Conservation (phyloP, 2,888 invertebrate genomes). For the Phymatocera aterrima region DNA sequence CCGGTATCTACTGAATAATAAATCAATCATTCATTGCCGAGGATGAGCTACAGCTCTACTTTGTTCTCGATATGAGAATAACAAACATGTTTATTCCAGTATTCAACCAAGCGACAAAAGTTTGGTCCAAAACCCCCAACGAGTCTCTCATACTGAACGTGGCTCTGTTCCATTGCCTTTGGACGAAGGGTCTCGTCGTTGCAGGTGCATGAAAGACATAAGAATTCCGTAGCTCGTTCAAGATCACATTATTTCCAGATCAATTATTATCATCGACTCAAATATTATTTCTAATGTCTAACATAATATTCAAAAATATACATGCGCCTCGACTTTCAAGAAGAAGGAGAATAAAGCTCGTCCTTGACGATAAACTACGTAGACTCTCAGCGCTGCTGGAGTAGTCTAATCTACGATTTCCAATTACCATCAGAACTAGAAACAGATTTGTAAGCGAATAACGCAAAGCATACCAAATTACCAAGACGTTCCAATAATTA, state of each 20-base stretch:
- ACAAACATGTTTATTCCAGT: background rate
- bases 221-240: background rate
- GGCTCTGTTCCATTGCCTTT: background rate
- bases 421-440: background rate
- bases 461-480: background rate
- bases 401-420: background rate
- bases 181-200: background rate
- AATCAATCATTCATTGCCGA: slow-evolving; percentile 1
- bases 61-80: background rate
- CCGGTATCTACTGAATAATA: background rate
- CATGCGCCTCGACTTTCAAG: background rate
- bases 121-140: background rate
- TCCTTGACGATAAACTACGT: background rate
- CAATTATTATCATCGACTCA: background rate
- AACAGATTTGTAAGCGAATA: background rate
- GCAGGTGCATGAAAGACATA: background rate
- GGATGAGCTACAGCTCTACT: background rate
- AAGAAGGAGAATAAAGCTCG: background rate
- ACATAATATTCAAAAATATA: background rate
- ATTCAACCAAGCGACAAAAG: background rate
- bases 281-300: background rate
- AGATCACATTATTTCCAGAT: too few species aligned
- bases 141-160: slow-evolving; percentile 14
- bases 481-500: background rate
- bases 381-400: background rate